Evolutionary conservation across 1,140 invertebrate species (phyloP).

Genomic region (Radopholus similis): DNA sequence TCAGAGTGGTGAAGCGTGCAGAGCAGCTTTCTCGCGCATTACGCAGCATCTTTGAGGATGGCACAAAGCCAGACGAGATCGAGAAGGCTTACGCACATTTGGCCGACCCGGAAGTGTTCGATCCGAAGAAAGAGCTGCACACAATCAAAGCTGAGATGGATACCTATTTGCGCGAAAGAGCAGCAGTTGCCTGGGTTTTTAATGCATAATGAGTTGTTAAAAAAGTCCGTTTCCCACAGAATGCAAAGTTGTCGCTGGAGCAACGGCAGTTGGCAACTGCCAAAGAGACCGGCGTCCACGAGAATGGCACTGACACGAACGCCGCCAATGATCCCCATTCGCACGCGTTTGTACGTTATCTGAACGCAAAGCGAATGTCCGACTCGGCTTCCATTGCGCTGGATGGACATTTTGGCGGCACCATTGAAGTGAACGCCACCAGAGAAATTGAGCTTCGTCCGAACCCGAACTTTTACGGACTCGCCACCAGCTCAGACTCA

Average conservation of each 20-base stretch:
- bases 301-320: constrained; percentile 10
- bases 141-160: constrained; percentile 50
- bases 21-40: constrained; percentile 15
- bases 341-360: constrained; percentile 49
- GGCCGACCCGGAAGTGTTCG: constrained; percentile 52
- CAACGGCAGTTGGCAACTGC: constrained; percentile 31
- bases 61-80: constrained; percentile 20
- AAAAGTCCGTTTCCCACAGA: constrained; percentile 23
- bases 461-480: constrained; percentile 57
- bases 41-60: constrained; percentile 19
- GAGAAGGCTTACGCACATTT: constrained; percentile 36
- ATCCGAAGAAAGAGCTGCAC: constrained; percentile 50
- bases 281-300: constrained; percentile 20
- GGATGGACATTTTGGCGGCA: constrained; percentile 32
- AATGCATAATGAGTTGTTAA: too few species aligned
- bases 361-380: constrained; percentile 49
- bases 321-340: constrained; percentile 50
- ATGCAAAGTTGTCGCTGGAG: constrained; percentile 56
- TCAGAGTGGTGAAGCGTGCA: constrained; percentile 16
- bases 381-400: constrained; percentile 32
- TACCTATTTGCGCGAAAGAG: constrained; percentile 47
- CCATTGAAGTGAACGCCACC: constrained; percentile 41
- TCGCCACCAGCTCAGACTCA: constrained; percentile 48
- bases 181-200: constrained; percentile 57
- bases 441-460: constrained; percentile 30